A percentile compares a stretch with the other conserved stretches of the same genome.
Conservation (phyloP, 2,113 vertebrate genomes). For the Scomber japonicus region DNA sequence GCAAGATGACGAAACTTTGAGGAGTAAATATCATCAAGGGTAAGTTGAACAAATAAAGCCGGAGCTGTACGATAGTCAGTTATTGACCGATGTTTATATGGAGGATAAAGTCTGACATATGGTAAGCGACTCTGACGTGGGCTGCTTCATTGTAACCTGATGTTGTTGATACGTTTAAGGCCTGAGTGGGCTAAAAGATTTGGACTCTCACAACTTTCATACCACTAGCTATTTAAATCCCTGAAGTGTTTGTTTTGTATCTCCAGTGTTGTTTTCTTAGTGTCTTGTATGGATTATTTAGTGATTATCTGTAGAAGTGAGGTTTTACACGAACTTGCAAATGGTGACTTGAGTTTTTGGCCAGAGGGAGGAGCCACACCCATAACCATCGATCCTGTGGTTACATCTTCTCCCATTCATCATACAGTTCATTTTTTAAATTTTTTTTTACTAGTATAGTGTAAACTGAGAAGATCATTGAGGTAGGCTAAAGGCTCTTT, state of each 20-base stretch:
- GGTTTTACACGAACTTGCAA: slow-evolving; percentile 57
- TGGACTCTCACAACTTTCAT: neutral
- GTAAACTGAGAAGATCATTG: neutral
- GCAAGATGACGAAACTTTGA: slow-evolving; percentile 38
- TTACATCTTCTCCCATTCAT: slow-evolving; percentile 23
- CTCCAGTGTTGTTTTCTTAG: neutral
- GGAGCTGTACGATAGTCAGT: neutral
- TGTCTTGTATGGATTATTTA: neutral
- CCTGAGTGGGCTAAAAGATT: neutral
- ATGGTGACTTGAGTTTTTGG: slow-evolving; percentile 56
- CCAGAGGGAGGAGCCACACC: slow-evolving; percentile 76
- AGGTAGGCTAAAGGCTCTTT: neutral
- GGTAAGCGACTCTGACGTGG: too few relatives aligned
- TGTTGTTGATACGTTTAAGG: neutral
- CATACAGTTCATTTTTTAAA: too few relatives aligned
- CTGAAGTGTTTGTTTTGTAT: too few relatives aligned
- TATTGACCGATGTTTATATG: neutral
- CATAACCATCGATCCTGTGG: slow-evolving; percentile 51
- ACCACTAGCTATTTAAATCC: neutral
- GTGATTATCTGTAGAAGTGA: neutral
- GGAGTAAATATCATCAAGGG: slow-evolving; percentile 1
- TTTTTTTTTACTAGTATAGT: neutral
- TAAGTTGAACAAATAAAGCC: slow-evolving; percentile 12
- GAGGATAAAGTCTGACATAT: neutral
- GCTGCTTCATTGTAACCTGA: neutral